Conservation (phyloP, 1,140 invertebrate species). For the Liolophura sinensis region DNA sequence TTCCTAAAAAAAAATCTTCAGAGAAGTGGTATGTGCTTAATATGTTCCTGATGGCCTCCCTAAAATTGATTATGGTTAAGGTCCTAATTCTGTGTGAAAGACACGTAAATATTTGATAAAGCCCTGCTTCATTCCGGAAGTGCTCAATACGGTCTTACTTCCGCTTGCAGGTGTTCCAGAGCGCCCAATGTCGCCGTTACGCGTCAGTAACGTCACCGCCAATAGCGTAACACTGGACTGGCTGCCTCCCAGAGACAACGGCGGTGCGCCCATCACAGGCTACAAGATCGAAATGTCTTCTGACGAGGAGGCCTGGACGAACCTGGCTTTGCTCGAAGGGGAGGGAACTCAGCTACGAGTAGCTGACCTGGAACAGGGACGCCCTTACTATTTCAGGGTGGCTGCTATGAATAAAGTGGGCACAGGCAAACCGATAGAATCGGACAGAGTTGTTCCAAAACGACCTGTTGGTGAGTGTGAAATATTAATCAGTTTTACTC, state of each 20-base stretch:
- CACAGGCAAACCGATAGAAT: slow-evolving; percentile 80
- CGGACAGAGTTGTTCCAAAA: slow-evolving; percentile 86
- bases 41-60: no score
- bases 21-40: no score
- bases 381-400: slow-evolving; percentile 64
- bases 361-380: slow-evolving; percentile 69
- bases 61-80: no score
- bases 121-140: no score
- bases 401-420: slow-evolving; percentile 92
- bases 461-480: slow-evolving; percentile 59
- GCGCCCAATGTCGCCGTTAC: slow-evolving; percentile 89
- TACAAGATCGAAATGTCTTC: slow-evolving; percentile 97
- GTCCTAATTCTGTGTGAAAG: no score
- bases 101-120: no score
- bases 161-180: slow-evolving; percentile 61
- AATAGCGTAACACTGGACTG: slow-evolving; percentile 86
- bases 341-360: slow-evolving; percentile 33
- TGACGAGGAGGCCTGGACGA: slow-evolving; percentile 75
- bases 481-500: neutral
- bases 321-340: slow-evolving; percentile 82
- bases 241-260: slow-evolving; percentile 88
- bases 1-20: no score
- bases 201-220: slow-evolving; percentile 88
- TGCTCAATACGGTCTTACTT: neutral
- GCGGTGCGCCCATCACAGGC: slow-evolving; percentile 86